Conservation (phyloP, 1,140 invertebrate species). For the Saccostrea echinata region DNA sequence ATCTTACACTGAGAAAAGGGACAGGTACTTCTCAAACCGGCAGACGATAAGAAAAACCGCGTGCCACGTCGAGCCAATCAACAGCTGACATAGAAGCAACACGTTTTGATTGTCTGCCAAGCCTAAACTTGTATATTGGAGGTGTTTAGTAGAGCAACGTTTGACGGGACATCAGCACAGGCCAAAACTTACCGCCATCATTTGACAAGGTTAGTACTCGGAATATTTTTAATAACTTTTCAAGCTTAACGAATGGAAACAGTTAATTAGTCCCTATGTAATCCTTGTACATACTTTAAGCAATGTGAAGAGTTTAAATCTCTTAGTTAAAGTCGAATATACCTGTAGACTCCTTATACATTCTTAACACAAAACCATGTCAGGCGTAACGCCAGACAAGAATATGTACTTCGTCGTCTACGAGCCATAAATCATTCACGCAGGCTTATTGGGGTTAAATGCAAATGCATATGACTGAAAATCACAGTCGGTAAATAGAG, state of each 20-base stretch:
- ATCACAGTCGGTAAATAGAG: not conserved
- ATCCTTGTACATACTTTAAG: not conserved
- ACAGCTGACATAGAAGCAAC: conserved; percentile 43
- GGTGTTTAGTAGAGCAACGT: not conserved
- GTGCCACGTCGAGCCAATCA: conserved; percentile 51
- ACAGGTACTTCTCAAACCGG: conserved; percentile 13
- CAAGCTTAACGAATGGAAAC: not conserved
- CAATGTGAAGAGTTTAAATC: conserved; percentile 10
- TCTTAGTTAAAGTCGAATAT: not conserved
- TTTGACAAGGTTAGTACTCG: not conserved
- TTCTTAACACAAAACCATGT: not conserved
- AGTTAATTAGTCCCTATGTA: not conserved
- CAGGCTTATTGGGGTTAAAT: not conserved
- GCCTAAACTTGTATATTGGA: conserved; percentile 51
- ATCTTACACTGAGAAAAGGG: conserved; percentile 20
- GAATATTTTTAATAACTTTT: not conserved
- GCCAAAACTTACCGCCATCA: not conserved
- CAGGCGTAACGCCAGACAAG: conserved; percentile 9
- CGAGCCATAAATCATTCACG: conserved; percentile 11
- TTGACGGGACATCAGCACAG: conserved; percentile 3
- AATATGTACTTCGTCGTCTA: not conserved
- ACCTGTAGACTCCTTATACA: not conserved
- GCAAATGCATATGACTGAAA: not conserved
- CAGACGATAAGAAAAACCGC: conserved; percentile 41
- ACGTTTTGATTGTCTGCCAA: conserved; percentile 55